phyloP scores from a whole-genome alignment of 2,888 invertebrate genomes.

The Escarpia spicata region DNA sequence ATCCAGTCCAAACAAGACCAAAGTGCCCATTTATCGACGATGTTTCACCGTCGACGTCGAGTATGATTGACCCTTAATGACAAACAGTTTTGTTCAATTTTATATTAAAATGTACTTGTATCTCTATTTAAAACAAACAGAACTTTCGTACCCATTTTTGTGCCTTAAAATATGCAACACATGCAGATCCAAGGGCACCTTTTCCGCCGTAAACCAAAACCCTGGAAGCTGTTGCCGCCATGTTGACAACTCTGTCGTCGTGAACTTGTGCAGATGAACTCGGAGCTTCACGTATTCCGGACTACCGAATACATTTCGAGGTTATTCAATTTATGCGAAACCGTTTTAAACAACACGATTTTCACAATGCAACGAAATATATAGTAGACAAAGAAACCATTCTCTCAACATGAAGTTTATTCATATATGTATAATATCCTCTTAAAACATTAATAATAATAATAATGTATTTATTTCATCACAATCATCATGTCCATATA shows the following conservation, averaged over 20 bases:
- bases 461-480: too few species aligned
- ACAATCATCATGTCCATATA: too few species aligned
- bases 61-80: not conserved
- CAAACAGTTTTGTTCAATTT: not conserved
- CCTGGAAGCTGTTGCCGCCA: constrained; percentile 42
- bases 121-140: not conserved
- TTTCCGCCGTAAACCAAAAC: constrained; percentile 93
- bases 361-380: too few species aligned
- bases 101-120: not conserved
- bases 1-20: not conserved
- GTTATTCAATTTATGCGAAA: not conserved
- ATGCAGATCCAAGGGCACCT: constrained; percentile 91
- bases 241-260: not conserved
- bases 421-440: not conserved
- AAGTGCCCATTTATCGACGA: constrained; percentile 5
- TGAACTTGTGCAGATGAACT: not conserved
- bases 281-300: not conserved
- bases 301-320: not conserved
- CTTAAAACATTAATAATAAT: not conserved
- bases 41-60: not conserved
- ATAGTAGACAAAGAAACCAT: too few species aligned
- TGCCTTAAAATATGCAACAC: constrained; percentile 87
- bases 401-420: too few species aligned
- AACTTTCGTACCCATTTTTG: constrained; percentile 80
- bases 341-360: too few species aligned